Conservation (phyloP, 1,140 invertebrate species). For the Polypedilum vanderplanki region DNA sequence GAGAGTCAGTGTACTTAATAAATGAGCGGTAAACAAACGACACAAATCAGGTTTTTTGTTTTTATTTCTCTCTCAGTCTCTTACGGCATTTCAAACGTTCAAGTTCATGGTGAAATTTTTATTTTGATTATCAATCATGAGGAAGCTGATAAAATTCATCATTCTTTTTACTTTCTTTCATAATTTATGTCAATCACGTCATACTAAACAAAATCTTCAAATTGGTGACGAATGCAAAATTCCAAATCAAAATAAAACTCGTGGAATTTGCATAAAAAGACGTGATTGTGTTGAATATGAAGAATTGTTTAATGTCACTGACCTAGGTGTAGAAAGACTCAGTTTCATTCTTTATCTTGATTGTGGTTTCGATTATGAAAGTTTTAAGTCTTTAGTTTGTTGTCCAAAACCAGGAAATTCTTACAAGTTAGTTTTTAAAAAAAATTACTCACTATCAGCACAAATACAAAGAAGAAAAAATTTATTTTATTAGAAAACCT, state of each 20-base stretch:
- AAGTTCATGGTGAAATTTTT: slow-evolving; percentile 3
- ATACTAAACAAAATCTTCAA: neutral
- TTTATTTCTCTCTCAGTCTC: neutral
- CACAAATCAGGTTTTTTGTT: neutral
- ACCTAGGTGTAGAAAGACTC: neutral
- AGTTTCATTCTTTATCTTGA: neutral
- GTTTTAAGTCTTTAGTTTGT: neutral
- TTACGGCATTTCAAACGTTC: neutral
- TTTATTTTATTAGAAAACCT: slow-evolving; percentile 20
- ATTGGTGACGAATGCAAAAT: neutral
- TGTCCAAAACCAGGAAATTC: slow-evolving; percentile 8
- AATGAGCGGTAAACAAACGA: no score
- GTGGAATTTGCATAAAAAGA: neutral
- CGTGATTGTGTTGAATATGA: neutral
- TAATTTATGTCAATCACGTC: neutral
- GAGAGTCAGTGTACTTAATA: no score
- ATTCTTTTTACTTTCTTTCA: neutral
- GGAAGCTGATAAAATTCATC: neutral
- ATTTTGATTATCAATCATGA: neutral
- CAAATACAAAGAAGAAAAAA: neutral
- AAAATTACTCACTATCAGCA: neutral
- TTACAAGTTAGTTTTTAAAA: neutral
- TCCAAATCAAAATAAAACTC: neutral
- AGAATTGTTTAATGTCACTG: slow-evolving; percentile 6
- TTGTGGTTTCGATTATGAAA: slow-evolving; percentile 2